A percentile compares a stretch with the other conserved stretches of the same genome.
These are phyloP conservation scores for Leucopsar rothschildi DNA, from an alignment of 2,113 vertebrate genomes.

Conservation along the genomic window DNA sequence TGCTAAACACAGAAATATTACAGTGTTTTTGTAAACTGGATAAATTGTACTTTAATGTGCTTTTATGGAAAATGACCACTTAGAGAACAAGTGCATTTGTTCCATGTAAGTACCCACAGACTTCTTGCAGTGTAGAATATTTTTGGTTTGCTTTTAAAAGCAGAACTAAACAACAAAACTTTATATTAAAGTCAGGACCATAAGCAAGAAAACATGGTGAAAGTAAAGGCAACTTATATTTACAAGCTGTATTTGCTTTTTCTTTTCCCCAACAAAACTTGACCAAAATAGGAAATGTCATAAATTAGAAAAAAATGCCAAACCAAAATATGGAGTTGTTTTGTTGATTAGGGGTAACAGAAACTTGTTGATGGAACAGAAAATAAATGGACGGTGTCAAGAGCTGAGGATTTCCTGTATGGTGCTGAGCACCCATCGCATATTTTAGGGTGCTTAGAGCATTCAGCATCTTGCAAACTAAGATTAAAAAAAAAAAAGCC, in stretches of 20 bases:
- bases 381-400: not conserved
- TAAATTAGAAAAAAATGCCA: not conserved
- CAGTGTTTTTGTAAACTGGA: not conserved
- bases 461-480: not conserved
- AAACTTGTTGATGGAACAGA: not conserved
- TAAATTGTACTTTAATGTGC: slow-evolving; percentile 5
- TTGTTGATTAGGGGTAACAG: not conserved
- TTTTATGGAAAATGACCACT: slow-evolving; percentile 8
- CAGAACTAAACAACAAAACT: not conserved
- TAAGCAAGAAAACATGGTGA: not conserved
- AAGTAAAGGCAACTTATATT: not conserved
- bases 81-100: not conserved
- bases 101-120: not conserved
- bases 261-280: not conserved
- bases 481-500: not conserved
- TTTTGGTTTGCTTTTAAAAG: not conserved
- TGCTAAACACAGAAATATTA: slow-evolving; percentile 7
- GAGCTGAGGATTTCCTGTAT: not conserved
- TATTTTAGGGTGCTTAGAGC: not conserved
- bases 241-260: not conserved
- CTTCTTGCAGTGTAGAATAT: not conserved
- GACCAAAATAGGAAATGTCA: not conserved
- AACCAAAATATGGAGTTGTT: not conserved
- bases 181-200: not conserved
- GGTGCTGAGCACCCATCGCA: not conserved